Conservation (phyloP, 1,140 invertebrate species). For the Phenacoccus solenopsis region DNA sequence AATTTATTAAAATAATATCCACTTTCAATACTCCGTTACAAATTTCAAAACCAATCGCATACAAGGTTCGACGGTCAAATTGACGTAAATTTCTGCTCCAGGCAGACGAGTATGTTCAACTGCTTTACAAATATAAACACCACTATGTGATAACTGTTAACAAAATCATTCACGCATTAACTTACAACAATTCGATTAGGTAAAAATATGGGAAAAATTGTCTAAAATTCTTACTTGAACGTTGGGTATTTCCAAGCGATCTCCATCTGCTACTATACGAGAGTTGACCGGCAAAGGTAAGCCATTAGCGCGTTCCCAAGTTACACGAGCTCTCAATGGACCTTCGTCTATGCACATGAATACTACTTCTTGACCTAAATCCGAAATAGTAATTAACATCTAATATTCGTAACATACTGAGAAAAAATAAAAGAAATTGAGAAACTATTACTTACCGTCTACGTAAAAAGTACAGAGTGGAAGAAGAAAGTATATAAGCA, state of each 20-base stretch:
- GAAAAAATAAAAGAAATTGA: neutral
- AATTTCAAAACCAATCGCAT: constrained; percentile 34
- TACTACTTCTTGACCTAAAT: constrained; percentile 70
- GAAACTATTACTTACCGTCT: neutral
- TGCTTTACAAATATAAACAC: constrained; percentile 72
- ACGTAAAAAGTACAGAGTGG: constrained; percentile 9
- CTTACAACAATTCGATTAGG: neutral
- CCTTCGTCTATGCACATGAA: constrained; percentile 86
- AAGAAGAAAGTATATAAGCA: neutral
- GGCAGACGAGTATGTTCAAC: constrained; percentile 41
- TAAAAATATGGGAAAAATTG: neutral
- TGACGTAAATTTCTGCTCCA: constrained; percentile 43
- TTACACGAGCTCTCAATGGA: constrained; percentile 52
- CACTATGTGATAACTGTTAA: constrained; percentile 53
- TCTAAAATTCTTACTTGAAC: constrained; percentile 61
- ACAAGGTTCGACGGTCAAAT: constrained; percentile 59
- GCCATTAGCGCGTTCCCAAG: constrained; percentile 58
- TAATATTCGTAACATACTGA: neutral
- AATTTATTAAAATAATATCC: neutral
- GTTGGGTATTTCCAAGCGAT: constrained; percentile 72
- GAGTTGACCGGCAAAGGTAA: constrained; percentile 54
- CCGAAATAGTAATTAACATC: neutral
- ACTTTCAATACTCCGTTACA: too few species aligned
- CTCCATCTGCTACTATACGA: constrained; percentile 41
- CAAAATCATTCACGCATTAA: too few species aligned